Percentiles rank a stretch among this genome's conserved stretches.
Evolutionary conservation across 2,888 invertebrate genomes (phyloP).

Genomic region (Cecidostiba fungosa): DNA sequence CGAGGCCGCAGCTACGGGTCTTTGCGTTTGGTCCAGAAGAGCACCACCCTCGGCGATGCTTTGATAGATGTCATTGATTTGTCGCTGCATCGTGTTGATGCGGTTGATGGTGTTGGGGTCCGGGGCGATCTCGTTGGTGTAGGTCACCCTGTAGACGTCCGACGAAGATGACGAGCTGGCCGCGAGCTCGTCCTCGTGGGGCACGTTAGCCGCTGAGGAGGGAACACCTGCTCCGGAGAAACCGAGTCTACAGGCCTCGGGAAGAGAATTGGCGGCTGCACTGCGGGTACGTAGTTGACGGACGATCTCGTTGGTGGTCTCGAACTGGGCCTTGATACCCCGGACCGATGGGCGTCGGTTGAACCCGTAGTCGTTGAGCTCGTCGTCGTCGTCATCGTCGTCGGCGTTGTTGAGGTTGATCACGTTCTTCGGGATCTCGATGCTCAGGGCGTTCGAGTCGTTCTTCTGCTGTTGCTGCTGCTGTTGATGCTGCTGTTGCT

Average conservation of each 20-base stretch:
- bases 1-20: neutral
- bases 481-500: conserved; percentile 39
- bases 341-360: conserved; percentile 93
- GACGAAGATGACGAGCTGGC: conserved; percentile 52
- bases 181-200: conserved; percentile 62
- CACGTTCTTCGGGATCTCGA: conserved; percentile 77
- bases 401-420: conserved; percentile 82
- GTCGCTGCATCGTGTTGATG: conserved; percentile 75
- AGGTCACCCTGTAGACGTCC: conserved; percentile 60
- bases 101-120: conserved; percentile 75
- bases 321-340: conserved; percentile 93
- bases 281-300: conserved; percentile 89
- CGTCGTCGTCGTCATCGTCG: conserved; percentile 93
- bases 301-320: conserved; percentile 89
- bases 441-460: conserved; percentile 23
- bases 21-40: neutral
- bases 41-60: conserved; percentile 74
- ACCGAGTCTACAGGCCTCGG: conserved; percentile 68
- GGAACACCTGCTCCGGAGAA: conserved; percentile 67
- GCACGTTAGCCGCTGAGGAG: conserved; percentile 1
- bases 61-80: conserved; percentile 78
- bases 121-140: conserved; percentile 66
- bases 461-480: conserved; percentile 74
- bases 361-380: conserved; percentile 95
- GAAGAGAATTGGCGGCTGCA: conserved; percentile 69